Evolutionary conservation across 2,113 vertebrate genomes (phyloP), one percentile per base, ranked within the genome.

Genomic region (Anoplopoma fimbria): DNA sequence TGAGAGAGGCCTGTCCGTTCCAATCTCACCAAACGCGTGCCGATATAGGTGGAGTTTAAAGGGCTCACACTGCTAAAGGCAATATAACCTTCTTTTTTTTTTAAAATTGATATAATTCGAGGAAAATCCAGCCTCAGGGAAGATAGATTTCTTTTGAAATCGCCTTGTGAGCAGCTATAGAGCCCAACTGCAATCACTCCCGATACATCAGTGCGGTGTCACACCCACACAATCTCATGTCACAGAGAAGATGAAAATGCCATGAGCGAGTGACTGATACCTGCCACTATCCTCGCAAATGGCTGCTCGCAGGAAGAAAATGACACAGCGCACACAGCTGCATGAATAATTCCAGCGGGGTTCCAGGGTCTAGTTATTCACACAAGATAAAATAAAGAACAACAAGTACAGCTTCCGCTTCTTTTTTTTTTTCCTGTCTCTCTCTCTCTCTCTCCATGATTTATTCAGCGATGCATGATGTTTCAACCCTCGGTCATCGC

Each of bases 241-340:
- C 91, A 89, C 51, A 6, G 72, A 67, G 63, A 69, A 92, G 93
- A 94, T 93, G 89, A 93, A 93, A 93, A 90, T 81, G 83, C 85
- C 90, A 91, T n/a, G 61, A 86, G 79, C 70, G 64, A 82, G 87
- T 90, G 92, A 93, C 83, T 81, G 91, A 90, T 92, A 91, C 91
- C 84, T 85, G 89, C 84, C 88, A 60, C 19, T 79, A 79, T 90
- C 90, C 76, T 81, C 25, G n/a, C 83, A 60, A n/a, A 70, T 49
- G 76, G 77, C 79, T 72, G 31, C 67, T 72, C 23, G 17, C 33
- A 49, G 63, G 53, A 38, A 27, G n/a, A 33, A 36, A 71, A 67
- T 3, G 75, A 68, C 72, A 36, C 83, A 9, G 40, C 21, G 58
- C 72, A 45, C 75, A 62, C 53, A 63, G 81, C 67, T 17, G 17